Base-by-base conservation (phyloP, 2,797 vertebrate genomes). In the Alectoris magna region DNA sequence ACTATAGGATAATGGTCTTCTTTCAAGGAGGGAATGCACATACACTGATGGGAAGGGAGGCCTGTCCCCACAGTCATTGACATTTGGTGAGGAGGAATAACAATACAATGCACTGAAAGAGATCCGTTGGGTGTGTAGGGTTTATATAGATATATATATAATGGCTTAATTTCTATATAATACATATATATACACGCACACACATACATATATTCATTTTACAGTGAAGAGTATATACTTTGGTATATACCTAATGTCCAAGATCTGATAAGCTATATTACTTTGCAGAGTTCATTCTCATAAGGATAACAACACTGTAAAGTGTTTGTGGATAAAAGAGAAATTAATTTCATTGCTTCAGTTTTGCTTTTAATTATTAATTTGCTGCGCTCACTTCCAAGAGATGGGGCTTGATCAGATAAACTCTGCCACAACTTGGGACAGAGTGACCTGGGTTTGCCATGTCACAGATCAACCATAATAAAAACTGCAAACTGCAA, bases 1-100 rank as follows among this genome's bases (percentile, higher is more conserved):
- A 93, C 91, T 44, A 58, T n/a, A 83, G 95, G 84, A 96, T 94
- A 97, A 92, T 89, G 75, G 79, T 88, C 66, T 88, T 88, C 88
- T 92, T 70, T 96, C 83, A 83, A 90, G 77, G 72, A 88, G 41
- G 67, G 58, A 53, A 67, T 27, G 41, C 2, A 6, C 23, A 79
- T 74, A 51, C 94, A 59, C 68, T 72, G 86, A 84, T 62, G 93
- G 74, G 91, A 93, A 82, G 71, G 76, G 63, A 70, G 72, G 44
- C 44, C 39, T 92, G 68, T 88, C 72, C 92, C 77, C 91, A 66
- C 24, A 75, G 51, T 70, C 89, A 77, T 19, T 72, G 64, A 60
- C 70, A 74, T 24, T 95, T 80, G 88, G 74, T 41, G 49, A 86
- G 13, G 26, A 93, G 48, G 38, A 84, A 27, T n/a, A 85, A 21